Evolutionary conservation across 2,888 invertebrate genomes (phyloP).

Genomic region (Erebia aethiops): DNA sequence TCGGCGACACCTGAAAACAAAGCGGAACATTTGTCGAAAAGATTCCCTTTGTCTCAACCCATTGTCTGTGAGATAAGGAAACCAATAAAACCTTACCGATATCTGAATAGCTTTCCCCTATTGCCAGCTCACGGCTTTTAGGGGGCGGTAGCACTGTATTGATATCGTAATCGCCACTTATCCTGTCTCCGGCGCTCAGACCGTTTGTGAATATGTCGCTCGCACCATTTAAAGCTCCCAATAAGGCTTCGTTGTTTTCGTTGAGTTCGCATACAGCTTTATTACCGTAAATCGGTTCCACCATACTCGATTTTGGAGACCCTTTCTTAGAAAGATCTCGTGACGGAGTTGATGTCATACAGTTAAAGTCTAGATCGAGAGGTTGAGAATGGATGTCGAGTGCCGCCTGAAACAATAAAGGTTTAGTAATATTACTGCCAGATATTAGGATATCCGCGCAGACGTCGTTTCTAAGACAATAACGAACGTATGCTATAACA

Average conservation of each 20-base stretch:
- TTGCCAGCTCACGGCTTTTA: constrained; percentile 76
- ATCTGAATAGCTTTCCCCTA: constrained; percentile 81
- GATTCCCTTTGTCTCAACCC: constrained; percentile 20
- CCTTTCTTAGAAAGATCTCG: constrained; percentile 75
- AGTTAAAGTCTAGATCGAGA: constrained; percentile 77
- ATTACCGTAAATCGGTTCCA: constrained; percentile 77
- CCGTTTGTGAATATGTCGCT: constrained; percentile 76
- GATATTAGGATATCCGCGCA: no score
- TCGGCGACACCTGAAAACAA: constrained; percentile 74
- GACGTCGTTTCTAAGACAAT: no score
- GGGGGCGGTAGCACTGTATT: constrained; percentile 77
- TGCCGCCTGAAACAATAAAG: constrained; percentile 56
- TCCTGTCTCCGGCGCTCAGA: constrained; percentile 62
- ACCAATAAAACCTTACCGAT: constrained; percentile 62
- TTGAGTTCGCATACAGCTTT: constrained; percentile 73
- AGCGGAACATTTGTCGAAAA: constrained; percentile 14
- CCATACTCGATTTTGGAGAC: constrained; percentile 72
- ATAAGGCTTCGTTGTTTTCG: constrained; percentile 69
- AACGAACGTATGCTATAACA: no score
- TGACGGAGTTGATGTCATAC: constrained; percentile 74
- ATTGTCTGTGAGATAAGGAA: constrained; percentile 18
- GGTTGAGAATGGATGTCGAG: constrained; percentile 77
- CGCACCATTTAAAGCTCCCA: constrained; percentile 69
- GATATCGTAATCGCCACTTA: constrained; percentile 79
- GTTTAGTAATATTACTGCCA: background rate